Conservation (phyloP, 1,140 invertebrate genomes). For the Neelides sp. region DNA sequence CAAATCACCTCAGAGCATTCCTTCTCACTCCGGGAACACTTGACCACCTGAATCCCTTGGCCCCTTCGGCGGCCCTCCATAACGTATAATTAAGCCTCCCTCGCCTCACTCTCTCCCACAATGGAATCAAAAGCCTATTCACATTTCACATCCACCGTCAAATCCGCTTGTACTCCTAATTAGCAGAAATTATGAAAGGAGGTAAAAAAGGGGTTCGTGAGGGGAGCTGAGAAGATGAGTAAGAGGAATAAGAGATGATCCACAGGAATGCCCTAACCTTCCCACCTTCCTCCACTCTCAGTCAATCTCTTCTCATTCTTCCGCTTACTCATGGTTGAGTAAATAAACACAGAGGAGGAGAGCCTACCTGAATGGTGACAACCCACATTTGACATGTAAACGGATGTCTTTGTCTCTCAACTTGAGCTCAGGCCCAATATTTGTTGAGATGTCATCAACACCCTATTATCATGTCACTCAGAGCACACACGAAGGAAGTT, state of each 20-base stretch:
- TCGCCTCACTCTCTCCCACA: neutral
- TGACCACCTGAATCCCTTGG: neutral
- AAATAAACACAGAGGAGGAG: no score
- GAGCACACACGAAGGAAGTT: conserved; percentile 16
- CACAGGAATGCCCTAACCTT: no score
- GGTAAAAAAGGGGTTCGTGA: neutral
- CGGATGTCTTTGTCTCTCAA: conserved; percentile 23
- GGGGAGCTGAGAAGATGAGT: no score
- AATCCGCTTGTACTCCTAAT: conserved; percentile 17
- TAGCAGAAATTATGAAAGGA: conserved; percentile 21
- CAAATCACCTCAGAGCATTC: conserved; percentile 6
- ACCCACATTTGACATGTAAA: conserved; percentile 21
- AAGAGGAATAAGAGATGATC: no score
- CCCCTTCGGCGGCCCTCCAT: neutral
- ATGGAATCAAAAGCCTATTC: conserved; percentile 13
- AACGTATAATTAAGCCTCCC: conserved; percentile 4
- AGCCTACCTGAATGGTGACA: no score
- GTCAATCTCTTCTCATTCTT: no score
- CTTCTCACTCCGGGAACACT: neutral
- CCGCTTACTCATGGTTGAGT: no score
- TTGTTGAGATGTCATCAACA: conserved; percentile 30
- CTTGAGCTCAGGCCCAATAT: conserved; percentile 19
- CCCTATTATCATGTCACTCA: conserved; percentile 31
- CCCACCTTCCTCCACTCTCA: no score
- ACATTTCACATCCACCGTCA: conserved; percentile 12